phyloP scores from a whole-genome alignment of 2,888 invertebrate species.

The Andrena fulva region DNA sequence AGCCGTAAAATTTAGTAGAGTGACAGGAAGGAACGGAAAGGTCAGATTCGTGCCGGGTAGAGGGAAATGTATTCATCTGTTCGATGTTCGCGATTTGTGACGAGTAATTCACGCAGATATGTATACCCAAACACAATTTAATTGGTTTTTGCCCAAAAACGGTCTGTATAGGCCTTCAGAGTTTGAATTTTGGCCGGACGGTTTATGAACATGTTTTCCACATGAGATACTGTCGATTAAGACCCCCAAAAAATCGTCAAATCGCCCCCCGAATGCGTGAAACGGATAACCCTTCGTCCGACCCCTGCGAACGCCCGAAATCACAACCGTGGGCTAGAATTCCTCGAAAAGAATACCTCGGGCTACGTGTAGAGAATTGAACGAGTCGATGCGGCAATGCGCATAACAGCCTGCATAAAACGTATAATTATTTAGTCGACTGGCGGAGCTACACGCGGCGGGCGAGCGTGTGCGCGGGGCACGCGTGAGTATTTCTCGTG shows the following conservation, averaged over 20 bases:
- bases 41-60: too few relatives aligned
- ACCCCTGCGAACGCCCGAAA: neutral
- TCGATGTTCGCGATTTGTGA: too few relatives aligned
- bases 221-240: too few relatives aligned
- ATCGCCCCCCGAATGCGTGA: neutral
- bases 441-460: neutral
- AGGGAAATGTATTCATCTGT: too few relatives aligned
- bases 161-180: too few relatives aligned
- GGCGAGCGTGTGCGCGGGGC: constrained; percentile 14
- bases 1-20: too few relatives aligned
- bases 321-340: neutral
- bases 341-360: neutral
- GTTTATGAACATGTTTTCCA: too few relatives aligned
- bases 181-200: too few relatives aligned
- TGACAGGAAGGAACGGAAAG: too few relatives aligned
- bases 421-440: constrained; percentile 30
- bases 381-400: constrained; percentile 47
- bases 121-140: too few relatives aligned
- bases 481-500: constrained; percentile 34
- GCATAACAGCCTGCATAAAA: constrained; percentile 58
- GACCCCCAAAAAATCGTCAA: neutral
- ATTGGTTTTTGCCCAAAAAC: too few relatives aligned
- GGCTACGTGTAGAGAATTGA: constrained; percentile 9
- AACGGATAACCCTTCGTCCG: neutral
- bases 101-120: too few relatives aligned